Conservation (phyloP, 1,140 invertebrate species). For the Samia ricini region DNA sequence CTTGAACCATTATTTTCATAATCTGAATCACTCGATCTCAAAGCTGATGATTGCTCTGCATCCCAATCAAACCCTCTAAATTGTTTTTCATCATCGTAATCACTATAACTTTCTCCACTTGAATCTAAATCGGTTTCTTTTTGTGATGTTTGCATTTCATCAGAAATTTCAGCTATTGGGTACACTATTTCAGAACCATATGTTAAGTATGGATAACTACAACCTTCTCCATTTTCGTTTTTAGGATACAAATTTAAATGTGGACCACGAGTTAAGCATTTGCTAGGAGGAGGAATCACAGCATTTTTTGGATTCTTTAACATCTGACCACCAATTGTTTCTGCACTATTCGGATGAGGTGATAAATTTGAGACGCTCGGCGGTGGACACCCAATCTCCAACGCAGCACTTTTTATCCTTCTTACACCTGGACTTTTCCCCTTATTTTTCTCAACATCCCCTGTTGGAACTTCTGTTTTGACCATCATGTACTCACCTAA, state of each 20-base stretch:
- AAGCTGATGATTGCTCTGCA: constrained; percentile 65
- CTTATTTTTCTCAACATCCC: constrained; percentile 61
- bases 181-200: constrained; percentile 89
- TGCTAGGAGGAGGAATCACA: constrained; percentile 81
- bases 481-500: constrained; percentile 76
- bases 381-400: constrained; percentile 82
- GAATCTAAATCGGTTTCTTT: constrained; percentile 81
- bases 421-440: constrained; percentile 77
- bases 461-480: constrained; percentile 55
- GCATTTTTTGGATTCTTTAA: constrained; percentile 80
- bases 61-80: constrained; percentile 76
- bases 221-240: constrained; percentile 69
- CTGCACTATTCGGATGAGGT: constrained; percentile 83
- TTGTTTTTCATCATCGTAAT: constrained; percentile 79
- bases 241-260: constrained; percentile 82
- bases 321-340: constrained; percentile 81
- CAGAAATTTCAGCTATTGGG: constrained; percentile 89
- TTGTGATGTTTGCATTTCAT: constrained; percentile 86
- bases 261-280: constrained; percentile 81
- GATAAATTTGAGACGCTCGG: constrained; percentile 80
- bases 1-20: constrained; percentile 80
- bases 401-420: constrained; percentile 82
- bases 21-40: constrained; percentile 77
- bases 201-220: constrained; percentile 81
- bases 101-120: constrained; percentile 72